Evolutionary conservation across 2,113 vertebrate genomes (phyloP).

Genomic region (Asarcornis scutulata): DNA sequence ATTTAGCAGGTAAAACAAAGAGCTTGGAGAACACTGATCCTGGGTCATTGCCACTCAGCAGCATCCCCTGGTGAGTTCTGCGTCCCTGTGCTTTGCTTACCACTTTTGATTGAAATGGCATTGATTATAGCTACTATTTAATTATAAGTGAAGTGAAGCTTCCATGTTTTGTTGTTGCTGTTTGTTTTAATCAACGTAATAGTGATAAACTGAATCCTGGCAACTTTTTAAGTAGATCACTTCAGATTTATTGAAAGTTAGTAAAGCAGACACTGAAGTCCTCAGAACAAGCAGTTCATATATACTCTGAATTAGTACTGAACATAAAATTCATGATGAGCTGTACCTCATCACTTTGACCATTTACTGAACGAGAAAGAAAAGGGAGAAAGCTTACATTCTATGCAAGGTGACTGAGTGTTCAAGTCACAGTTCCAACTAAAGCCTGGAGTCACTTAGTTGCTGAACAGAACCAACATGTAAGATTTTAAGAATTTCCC

Average conservation of each 20-base stretch:
- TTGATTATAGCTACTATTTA: background rate
- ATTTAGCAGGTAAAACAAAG: background rate
- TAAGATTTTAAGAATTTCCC: background rate
- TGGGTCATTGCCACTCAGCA: background rate
- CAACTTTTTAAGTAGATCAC: background rate
- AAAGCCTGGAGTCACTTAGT: background rate
- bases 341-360: background rate
- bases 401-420: background rate
- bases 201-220: background rate
- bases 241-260: constrained; percentile 21
- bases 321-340: background rate
- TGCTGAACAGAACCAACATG: background rate
- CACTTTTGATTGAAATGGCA: background rate
- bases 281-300: background rate
- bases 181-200: no score
- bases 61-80: background rate
- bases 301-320: background rate
- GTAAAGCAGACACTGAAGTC: background rate
- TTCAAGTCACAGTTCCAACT: background rate
- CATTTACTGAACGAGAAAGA: background rate
- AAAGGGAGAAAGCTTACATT: background rate
- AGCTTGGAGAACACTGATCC: background rate
- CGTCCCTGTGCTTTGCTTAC: background rate
- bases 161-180: background rate
- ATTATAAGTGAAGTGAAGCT: background rate